phyloP scores from a whole-genome alignment of 2,113 vertebrate species.

The Tautogolabrus adspersus region DNA sequence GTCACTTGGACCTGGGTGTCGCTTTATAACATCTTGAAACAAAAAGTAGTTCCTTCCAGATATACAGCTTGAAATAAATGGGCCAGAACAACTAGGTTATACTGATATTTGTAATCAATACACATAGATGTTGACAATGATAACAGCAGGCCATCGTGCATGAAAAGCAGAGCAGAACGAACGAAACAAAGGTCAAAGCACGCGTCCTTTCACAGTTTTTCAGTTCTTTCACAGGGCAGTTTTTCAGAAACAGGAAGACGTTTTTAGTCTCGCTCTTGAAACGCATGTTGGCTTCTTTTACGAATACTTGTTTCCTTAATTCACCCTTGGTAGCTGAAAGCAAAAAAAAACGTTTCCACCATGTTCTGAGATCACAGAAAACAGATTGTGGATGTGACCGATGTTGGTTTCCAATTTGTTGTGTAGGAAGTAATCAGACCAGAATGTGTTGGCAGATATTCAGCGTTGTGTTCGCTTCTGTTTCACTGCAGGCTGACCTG shows the following conservation, averaged over 20 bases:
- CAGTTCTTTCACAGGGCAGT: too few species aligned
- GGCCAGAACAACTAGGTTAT: background rate
- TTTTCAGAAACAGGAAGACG: too few species aligned
- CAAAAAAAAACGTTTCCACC: too few species aligned
- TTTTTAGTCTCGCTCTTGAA: too few species aligned
- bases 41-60: too few species aligned
- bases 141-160: conserved; percentile 7
- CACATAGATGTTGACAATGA: background rate
- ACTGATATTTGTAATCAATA: background rate
- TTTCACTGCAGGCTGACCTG: conserved; percentile 12
- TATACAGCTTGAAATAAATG: too few species aligned
- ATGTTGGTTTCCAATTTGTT: conserved; percentile 16
- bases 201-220: too few species aligned
- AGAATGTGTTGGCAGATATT: background rate
- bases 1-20: too few species aligned
- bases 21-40: background rate
- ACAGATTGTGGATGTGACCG: background rate
- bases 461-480: background rate
- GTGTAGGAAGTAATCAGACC: background rate
- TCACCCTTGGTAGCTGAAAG: too few species aligned
- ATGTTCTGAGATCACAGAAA: background rate
- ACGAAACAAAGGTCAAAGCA: background rate
- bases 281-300: too few species aligned
- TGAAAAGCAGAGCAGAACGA: background rate
- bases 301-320: too few species aligned